These are phyloP conservation scores for Rachycentron canadum DNA, from an alignment of 2,797 vertebrate genomes.

Conservation along the genomic window DNA sequence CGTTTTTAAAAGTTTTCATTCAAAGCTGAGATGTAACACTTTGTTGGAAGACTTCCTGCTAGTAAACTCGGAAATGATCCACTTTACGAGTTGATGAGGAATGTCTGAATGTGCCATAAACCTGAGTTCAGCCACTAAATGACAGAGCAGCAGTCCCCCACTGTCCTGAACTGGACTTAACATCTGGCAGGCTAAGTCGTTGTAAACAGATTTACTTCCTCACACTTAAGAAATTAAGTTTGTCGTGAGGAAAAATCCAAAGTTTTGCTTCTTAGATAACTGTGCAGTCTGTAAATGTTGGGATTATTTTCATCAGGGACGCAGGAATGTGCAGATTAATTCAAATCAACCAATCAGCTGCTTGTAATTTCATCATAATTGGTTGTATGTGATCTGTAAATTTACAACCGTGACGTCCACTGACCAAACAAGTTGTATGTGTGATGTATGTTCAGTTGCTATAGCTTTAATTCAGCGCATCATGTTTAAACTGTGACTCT, in stretches of 20 bases:
- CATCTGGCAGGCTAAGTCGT: conserved; percentile 25
- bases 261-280: conserved; percentile 42
- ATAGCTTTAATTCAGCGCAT: conserved; percentile 60
- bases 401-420: conserved; percentile 13
- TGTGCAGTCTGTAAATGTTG: conserved; percentile 23
- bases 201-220: conserved; percentile 17
- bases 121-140: conserved; percentile 23
- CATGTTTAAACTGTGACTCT: conserved; percentile 40
- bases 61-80: conserved; percentile 20
- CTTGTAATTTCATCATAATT: conserved; percentile 6
- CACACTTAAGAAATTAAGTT: not conserved
- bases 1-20: conserved; percentile 24
- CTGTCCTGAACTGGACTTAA: conserved; percentile 27
- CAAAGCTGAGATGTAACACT: conserved; percentile 28
- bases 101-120: conserved; percentile 12
- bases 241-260: conserved; percentile 47
- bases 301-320: conserved; percentile 15
- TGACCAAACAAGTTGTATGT: conserved; percentile 37
- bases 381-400: not conserved
- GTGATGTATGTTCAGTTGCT: conserved; percentile 20
- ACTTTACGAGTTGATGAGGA: conserved; percentile 3
- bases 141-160: conserved; percentile 45
- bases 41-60: conserved; percentile 36
- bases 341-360: conserved; percentile 25
- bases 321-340: conserved; percentile 19